Evolutionary conservation across 2,888 invertebrate species (phyloP).

Genomic region (Chouioia cunea): DNA sequence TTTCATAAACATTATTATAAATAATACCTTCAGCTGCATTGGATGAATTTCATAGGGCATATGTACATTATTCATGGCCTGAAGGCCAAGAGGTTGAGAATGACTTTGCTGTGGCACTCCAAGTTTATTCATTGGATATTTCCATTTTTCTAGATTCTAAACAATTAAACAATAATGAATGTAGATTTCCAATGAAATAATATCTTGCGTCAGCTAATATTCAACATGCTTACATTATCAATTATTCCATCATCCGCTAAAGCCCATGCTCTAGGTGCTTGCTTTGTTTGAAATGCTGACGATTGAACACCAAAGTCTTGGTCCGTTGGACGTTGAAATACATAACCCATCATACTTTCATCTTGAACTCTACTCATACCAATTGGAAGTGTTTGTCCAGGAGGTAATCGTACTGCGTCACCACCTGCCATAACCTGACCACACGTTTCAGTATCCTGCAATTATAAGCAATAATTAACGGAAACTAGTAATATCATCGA

Average conservation of each 20-base stretch:
- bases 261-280: constrained; percentile 81
- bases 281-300: constrained; percentile 79
- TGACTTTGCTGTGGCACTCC: constrained; percentile 72
- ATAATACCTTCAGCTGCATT: constrained; percentile 66
- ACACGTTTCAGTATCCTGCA: constrained; percentile 65
- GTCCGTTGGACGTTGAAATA: constrained; percentile 87
- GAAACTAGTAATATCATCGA: no score
- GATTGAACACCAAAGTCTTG: constrained; percentile 76
- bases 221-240: constrained; percentile 76
- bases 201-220: background rate
- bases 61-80: constrained; percentile 70
- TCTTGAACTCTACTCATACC: constrained; percentile 75
- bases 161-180: constrained; percentile 59
- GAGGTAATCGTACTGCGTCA: constrained; percentile 64
- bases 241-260: constrained; percentile 89
- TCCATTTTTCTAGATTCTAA: constrained; percentile 90
- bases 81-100: constrained; percentile 73
- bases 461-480: no score
- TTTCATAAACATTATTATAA: background rate
- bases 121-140: constrained; percentile 74
- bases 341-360: constrained; percentile 93
- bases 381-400: constrained; percentile 65
- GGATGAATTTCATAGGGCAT: constrained; percentile 66
- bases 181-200: background rate
- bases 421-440: constrained; percentile 67